phyloP scores from a whole-genome alignment of 2,888 invertebrate genomes.

The Drosophila monieri region DNA sequence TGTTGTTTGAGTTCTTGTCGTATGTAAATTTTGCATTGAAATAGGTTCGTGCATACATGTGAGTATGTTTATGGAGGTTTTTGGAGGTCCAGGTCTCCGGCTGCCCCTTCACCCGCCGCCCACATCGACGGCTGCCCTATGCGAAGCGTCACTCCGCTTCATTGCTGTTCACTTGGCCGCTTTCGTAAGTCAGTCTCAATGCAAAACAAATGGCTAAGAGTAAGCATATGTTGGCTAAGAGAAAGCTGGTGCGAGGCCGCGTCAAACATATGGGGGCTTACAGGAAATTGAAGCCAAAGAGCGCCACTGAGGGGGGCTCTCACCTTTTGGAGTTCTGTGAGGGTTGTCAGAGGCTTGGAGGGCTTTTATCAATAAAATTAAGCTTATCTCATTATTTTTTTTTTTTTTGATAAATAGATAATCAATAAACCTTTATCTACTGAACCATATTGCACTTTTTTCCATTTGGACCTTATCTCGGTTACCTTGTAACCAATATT shows the following conservation, averaged over 20 bases:
- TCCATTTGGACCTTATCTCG: conserved; percentile 17
- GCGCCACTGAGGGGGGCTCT: conserved; percentile 17
- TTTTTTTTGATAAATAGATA: background rate
- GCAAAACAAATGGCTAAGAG: conserved; percentile 35
- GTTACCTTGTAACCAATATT: conserved; percentile 46
- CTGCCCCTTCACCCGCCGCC: background rate
- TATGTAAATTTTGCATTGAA: conserved; percentile 72
- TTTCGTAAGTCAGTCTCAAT: conserved; percentile 66
- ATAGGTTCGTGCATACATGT: conserved; percentile 29
- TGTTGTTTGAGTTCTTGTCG: conserved; percentile 41
- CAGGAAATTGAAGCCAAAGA: conserved; percentile 17
- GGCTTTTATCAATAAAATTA: background rate
- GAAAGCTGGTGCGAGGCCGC: conserved; percentile 23
- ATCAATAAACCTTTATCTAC: conserved; percentile 8
- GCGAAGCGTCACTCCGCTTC: conserved; percentile 34
- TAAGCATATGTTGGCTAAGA: conserved; percentile 55
- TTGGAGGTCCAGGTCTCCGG: conserved; percentile 51
- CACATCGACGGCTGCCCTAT: conserved; percentile 4
- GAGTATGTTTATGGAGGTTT: conserved; percentile 41
- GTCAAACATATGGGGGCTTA: conserved; percentile 18
- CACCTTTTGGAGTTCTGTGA: conserved; percentile 4
- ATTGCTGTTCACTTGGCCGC: conserved; percentile 65
- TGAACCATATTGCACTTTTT: conserved; percentile 15
- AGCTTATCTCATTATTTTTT: background rate
- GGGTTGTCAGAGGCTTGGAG: conserved; percentile 9